These are phyloP conservation scores for Chionodraco myersi DNA, from an alignment of 2,113 vertebrate genomes.

Conservation along the genomic window DNA sequence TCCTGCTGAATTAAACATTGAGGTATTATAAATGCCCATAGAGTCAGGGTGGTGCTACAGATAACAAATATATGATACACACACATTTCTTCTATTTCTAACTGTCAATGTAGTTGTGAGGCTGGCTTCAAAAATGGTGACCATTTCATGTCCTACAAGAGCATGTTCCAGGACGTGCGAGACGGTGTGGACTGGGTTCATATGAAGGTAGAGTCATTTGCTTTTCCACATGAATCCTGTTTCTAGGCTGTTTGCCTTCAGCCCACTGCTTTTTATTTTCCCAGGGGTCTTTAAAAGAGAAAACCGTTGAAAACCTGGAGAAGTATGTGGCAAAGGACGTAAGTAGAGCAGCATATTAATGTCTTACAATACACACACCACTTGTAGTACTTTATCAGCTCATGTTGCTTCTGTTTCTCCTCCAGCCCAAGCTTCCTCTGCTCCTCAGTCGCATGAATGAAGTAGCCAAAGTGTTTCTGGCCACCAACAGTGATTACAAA, in stretches of 20 bases:
- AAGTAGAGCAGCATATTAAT: slow-evolving; percentile 69
- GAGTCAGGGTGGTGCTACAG: no score
- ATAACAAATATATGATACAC: no score
- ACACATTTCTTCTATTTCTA: neutral
- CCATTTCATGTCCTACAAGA: slow-evolving; percentile 98
- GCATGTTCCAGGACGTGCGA: slow-evolving; percentile 97
- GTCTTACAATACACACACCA: neutral
- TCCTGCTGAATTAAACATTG: no score
- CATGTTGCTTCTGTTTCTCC: neutral
- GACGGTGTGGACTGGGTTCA: slow-evolving; percentile 98
- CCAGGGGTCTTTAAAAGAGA: slow-evolving; percentile 95
- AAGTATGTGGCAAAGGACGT: slow-evolving; percentile 98
- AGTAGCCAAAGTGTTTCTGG: slow-evolving; percentile 95
- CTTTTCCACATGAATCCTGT: no score
- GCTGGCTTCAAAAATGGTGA: slow-evolving; percentile 97
- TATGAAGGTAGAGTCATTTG: slow-evolving; percentile 85
- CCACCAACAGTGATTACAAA: slow-evolving; percentile 97
- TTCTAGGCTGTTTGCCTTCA: neutral
- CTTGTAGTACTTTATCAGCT: neutral
- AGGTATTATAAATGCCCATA: no score
- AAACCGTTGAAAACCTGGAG: slow-evolving; percentile 95
- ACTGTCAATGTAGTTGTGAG: slow-evolving; percentile 86
- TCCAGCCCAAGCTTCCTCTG: slow-evolving; percentile 90
- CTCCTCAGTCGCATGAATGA: slow-evolving; percentile 97
- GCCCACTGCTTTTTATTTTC: neutral